Evolutionary conservation across 2,888 invertebrate species (phyloP).

Genomic region (Himalopsyche tibetana): DNA sequence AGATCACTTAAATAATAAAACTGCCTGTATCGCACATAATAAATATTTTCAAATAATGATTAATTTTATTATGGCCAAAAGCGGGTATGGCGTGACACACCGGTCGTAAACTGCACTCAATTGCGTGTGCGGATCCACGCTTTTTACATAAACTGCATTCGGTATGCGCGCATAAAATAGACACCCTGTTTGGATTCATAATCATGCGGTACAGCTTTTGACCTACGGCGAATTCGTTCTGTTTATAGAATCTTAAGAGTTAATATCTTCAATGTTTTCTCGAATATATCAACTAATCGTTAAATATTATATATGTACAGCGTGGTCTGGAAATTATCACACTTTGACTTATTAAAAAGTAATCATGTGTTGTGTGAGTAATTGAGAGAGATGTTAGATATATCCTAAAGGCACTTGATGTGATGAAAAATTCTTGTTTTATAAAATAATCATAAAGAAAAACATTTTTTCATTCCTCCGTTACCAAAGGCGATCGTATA

Average conservation of each 20-base stretch:
- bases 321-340: background rate
- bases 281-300: background rate
- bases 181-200: background rate
- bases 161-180: background rate
- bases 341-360: no score
- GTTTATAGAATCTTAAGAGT: conserved; percentile 2
- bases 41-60: background rate
- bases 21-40: background rate
- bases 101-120: background rate
- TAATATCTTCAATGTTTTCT: conserved; percentile 20
- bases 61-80: background rate
- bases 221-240: background rate
- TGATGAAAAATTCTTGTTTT: no score
- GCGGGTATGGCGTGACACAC: background rate
- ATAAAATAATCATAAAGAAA: no score
- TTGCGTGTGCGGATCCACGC: conserved; percentile 4
- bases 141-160: background rate
- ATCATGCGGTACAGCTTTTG: background rate
- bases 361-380: no score
- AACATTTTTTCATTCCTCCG: no score
- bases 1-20: background rate
- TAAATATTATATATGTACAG: background rate
- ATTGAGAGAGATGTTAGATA: no score
- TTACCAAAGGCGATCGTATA: no score
- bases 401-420: no score